These are phyloP conservation scores for Pseudorhombus dupliciocellatus DNA, from an alignment of 2,113 vertebrate genomes.

Conservation along the genomic window DNA sequence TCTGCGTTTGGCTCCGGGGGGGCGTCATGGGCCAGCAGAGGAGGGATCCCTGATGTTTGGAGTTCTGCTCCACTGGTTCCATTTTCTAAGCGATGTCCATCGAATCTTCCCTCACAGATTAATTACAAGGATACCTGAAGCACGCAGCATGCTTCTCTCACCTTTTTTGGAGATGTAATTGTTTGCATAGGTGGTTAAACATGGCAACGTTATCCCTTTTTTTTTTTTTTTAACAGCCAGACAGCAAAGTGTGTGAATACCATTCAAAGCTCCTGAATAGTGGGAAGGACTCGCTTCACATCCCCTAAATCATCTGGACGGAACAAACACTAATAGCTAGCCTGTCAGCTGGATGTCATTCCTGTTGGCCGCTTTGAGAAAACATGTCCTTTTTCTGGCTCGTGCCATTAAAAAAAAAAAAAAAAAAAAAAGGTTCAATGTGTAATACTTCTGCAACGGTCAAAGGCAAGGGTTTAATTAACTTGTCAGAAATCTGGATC, in stretches of 20 bases:
- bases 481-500: slow-evolving; percentile 1
- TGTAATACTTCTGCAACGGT: background rate
- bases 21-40: too few relatives aligned
- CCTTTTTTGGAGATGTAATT: too few relatives aligned
- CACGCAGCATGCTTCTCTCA: background rate
- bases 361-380: background rate
- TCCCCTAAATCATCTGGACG: background rate
- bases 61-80: too few relatives aligned
- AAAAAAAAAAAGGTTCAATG: background rate
- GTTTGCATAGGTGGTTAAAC: too few relatives aligned
- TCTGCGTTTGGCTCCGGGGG: too few relatives aligned
- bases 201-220: too few relatives aligned
- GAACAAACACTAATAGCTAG: background rate
- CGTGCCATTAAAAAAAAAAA: background rate
- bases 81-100: background rate
- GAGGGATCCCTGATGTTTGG: too few relatives aligned
- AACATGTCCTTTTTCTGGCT: background rate
- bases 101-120: background rate
- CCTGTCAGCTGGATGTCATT: background rate
- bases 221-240: too few relatives aligned
- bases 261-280: background rate
- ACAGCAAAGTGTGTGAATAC: background rate
- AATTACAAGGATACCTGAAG: background rate
- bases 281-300: background rate
- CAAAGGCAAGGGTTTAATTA: slow-evolving; percentile 32